Evolutionary conservation across 2,797 vertebrate species (phyloP).

Genomic region (Myotis daubentonii): DNA sequence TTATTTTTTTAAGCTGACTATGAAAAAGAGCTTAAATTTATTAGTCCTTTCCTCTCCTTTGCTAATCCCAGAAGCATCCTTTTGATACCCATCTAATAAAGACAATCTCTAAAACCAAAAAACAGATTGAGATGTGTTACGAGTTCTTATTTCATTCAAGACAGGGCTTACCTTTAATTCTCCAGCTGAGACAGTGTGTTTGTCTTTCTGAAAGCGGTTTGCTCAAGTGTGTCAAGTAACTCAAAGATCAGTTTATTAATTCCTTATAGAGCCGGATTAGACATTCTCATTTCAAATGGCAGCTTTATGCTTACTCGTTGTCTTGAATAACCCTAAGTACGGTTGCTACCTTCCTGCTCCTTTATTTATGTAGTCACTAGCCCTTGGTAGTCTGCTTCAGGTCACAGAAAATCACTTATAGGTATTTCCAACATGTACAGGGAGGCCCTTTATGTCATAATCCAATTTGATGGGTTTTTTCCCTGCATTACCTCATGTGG

Average conservation of each 20-base stretch:
- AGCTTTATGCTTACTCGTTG: conserved; percentile 54
- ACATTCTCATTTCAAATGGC: conserved; percentile 46
- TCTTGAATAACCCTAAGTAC: conserved; percentile 59
- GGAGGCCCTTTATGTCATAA: conserved; percentile 61
- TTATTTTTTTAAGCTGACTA: neutral
- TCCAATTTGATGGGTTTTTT: conserved; percentile 44
- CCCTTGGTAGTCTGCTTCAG: conserved; percentile 45
- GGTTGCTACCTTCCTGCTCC: conserved; percentile 49
- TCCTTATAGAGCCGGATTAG: conserved; percentile 56
- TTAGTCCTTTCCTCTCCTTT: neutral
- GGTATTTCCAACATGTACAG: conserved; percentile 34
- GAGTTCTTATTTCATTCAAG: conserved; percentile 42
- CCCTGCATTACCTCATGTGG: conserved; percentile 49
- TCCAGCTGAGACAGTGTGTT: conserved; percentile 29
- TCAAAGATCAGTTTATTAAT: conserved; percentile 63
- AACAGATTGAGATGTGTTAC: neutral
- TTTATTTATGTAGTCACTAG: conserved; percentile 72
- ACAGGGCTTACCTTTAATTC: conserved; percentile 30
- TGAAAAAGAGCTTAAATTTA: neutral
- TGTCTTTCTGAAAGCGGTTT: conserved; percentile 68
- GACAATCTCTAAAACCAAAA: conserved; percentile 2
- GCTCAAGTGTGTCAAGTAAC: conserved; percentile 65
- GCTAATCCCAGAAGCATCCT: conserved; percentile 8
- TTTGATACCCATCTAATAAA: conserved; percentile 19
- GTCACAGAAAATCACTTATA: conserved; percentile 68